Evolutionary conservation across 30 jellyfish, hydroid and myxozoan genomes (phyloP).

Genomic region (Pseudorhiza aurosa): DNA sequence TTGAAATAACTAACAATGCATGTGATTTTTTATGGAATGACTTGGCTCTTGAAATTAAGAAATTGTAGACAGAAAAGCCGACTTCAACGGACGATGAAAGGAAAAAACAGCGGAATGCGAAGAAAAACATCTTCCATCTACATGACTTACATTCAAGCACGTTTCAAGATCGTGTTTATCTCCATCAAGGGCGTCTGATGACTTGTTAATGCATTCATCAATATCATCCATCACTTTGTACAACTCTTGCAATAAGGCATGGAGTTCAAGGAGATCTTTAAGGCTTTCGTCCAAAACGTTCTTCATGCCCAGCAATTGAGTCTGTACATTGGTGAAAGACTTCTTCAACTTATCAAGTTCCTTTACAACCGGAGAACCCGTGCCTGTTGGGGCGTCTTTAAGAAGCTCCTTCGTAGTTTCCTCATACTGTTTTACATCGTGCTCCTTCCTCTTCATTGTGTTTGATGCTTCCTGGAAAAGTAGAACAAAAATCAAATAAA

Average conservation of each 20-base stretch:
- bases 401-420: conserved; percentile 62
- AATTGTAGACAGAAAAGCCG: neutral
- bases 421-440: conserved; percentile 38
- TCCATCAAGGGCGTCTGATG: conserved; percentile 82
- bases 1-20: too few species aligned
- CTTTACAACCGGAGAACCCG: conserved; percentile 69
- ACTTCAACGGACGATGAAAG: neutral
- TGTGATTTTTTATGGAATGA: too few species aligned
- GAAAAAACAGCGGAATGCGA: neutral
- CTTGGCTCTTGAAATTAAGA: too few species aligned
- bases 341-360: conserved; percentile 73
- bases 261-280: conserved; percentile 68
- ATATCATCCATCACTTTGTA: conserved; percentile 78
- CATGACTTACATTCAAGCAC: conserved; percentile 73
- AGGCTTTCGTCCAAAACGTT: conserved; percentile 48
- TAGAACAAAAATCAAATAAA: too few species aligned
- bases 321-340: conserved; percentile 54
- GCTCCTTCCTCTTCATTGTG: conserved; percentile 63
- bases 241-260: conserved; percentile 47
- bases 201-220: conserved; percentile 79
- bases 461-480: conserved; percentile 59
- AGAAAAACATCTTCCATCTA: neutral
- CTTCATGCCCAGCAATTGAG: conserved; percentile 49
- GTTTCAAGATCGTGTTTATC: conserved; percentile 81
- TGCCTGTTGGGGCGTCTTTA: conserved; percentile 68